Base-by-base conservation (phyloP, 2,888 invertebrate species). In the Rhyacophila evoluta region DNA sequence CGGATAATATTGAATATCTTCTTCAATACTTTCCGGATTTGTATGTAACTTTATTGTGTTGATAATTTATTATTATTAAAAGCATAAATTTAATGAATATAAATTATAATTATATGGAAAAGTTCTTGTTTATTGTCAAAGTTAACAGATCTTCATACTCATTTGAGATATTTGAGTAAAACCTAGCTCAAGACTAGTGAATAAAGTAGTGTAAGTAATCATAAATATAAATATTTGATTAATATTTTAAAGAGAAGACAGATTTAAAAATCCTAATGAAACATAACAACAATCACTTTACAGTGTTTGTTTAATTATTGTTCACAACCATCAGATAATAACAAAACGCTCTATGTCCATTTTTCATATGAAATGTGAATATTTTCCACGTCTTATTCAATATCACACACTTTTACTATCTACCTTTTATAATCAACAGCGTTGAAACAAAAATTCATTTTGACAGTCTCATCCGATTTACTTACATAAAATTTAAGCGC, bases 261-360 rank as follows among this genome's bases (percentile, higher is more conserved):
- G 55, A 55, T 55, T 55, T 55, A 25, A 55, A 55, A 55, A 55
- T 55, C 55, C 55, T 55, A 55, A 55, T 55, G 55, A 55, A 55
- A 55, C 55, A 55, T 55, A 55, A 55, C 55, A 55, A 55, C 55
- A 55, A 55, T 55, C 25, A 55, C 55, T 55, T 6, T 55, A 25
- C 19, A 55, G 55, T 55, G 55, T 41, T 19, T 25, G 25, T 55
- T 55, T 55, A 55, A 39, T 39, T 25, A 25, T 55, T 55, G 19
- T 55, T 55, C 55, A 55, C 55, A 55, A 55, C 55, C 55, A 55
- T 55, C 25, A 55, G 19, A 55, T 55, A 55, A 19, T 55, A 55
- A 55, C 55, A 55, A 19, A 19, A 55, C 25, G 15, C 55, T 55
- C 55, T 19, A 1, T 1, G 19, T 25, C 10, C 55, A 55, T 55